Evolutionary conservation across 2,888 invertebrate genomes (phyloP).

Genomic region (Aleiodes leptofemur): DNA sequence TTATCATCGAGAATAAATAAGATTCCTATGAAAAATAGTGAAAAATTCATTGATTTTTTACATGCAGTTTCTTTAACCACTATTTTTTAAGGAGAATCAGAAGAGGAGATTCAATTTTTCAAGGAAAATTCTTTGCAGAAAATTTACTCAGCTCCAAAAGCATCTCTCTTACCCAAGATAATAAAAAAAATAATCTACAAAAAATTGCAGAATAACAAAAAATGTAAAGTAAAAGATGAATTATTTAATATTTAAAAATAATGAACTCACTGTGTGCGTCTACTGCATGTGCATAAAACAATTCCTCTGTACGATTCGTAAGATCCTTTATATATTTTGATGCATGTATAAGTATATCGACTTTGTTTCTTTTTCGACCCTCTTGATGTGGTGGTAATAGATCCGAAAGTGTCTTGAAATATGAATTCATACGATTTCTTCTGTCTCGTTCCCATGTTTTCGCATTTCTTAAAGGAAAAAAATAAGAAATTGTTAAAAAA

Average conservation of each 20-base stretch:
- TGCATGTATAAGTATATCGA: slow-evolving; percentile 75
- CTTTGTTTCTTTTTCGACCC: slow-evolving; percentile 79
- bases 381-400: slow-evolving; percentile 77
- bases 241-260: slow-evolving; percentile 7
- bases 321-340: slow-evolving; percentile 73
- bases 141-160: no score
- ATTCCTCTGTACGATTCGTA: slow-evolving; percentile 69
- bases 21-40: no score
- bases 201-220: slow-evolving; percentile 9
- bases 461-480: slow-evolving; percentile 76
- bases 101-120: no score
- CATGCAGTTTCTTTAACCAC: no score
- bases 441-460: slow-evolving; percentile 84
- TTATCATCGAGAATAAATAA: no score
- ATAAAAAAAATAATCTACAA: not conserved
- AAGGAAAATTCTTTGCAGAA: no score
- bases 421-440: slow-evolving; percentile 80
- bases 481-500: slow-evolving; percentile 25
- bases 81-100: no score
- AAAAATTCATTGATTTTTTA: no score
- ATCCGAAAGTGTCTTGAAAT: slow-evolving; percentile 76
- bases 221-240: slow-evolving; percentile 1
- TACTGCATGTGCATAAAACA: slow-evolving; percentile 68
- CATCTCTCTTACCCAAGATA: no score
- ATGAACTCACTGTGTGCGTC: slow-evolving; percentile 69